A percentile compares a stretch with the other conserved stretches of the same genome.
phyloP scores from a whole-genome alignment of 2,113 vertebrate species.

The Mustela nigripes region DNA sequence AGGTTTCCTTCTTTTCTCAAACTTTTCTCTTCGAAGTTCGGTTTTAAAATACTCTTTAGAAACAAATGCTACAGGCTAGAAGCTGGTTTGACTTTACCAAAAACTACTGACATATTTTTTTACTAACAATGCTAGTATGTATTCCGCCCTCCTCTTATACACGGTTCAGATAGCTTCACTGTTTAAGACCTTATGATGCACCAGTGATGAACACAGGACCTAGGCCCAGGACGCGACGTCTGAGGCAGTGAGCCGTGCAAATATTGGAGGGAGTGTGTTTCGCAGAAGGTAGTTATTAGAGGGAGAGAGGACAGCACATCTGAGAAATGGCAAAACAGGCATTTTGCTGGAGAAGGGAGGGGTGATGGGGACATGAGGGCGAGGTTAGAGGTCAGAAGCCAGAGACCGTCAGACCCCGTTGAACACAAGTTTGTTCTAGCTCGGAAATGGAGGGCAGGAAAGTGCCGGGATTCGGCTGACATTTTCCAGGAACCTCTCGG shows the following conservation, averaged over 20 bases:
- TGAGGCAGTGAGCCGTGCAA: rapidly evolving
- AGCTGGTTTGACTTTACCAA: background rate
- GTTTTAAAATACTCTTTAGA: background rate
- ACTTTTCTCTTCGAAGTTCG: background rate
- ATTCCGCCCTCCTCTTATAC: background rate
- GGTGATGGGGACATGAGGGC: rapidly evolving
- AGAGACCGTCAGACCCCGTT: rapidly evolving
- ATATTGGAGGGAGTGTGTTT: background rate
- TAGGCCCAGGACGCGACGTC: background rate
- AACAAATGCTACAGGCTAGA: background rate
- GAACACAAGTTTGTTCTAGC: background rate
- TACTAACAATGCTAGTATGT: background rate
- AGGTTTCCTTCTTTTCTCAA: background rate
- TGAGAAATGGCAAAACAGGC: background rate
- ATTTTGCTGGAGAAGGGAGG: rapidly evolving
- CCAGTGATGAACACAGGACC: too few relatives aligned
- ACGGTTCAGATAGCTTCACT: background rate
- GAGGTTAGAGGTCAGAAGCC: background rate
- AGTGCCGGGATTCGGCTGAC: rapidly evolving
- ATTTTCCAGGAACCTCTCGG: background rate
- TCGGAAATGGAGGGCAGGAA: background rate
- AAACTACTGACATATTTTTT: background rate
- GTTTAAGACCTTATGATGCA: background rate
- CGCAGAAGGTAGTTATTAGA: too few relatives aligned
- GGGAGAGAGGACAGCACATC: too few relatives aligned